Base-by-base conservation (phyloP, 2,113 vertebrate species). In the Oncorhynchus clarkii region DNA sequence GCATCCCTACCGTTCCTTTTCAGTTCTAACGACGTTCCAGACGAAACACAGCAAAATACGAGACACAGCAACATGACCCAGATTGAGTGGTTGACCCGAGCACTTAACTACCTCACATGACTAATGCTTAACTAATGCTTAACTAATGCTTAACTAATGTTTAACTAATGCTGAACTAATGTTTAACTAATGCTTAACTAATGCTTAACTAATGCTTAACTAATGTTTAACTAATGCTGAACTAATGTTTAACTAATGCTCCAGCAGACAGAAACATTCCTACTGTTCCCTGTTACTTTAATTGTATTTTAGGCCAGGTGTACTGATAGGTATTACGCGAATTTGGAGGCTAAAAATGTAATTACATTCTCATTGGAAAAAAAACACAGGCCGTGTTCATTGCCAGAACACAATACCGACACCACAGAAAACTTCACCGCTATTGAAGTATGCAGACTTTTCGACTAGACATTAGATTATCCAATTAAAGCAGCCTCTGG, bases 251-350 rank as follows among this genome's bases (percentile, higher is more conserved):
- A 9, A 9, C 34, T 45, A 45, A 45, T 75, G 13, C 57, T n/a
- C 51, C 69, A 24, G 71, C 59, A 48, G 71, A 69, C 31, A 76
- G 39, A 45, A 45, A 80, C 97, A 99, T 39, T 29, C 68, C 68
- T 64, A 45, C 76, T 57, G 18, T 77, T 13, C 67, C 18, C 9
- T 79, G 78, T 79, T 64, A 57, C 29, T 72, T 31, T 69, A 75
- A 84, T 84, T 74, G 76, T 75, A 77, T 70, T 78, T 27, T 62
- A 77, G 77, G 73, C 70, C 64, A 24, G 29, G 57, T 34, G 14
- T 88, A 86, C 86, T 83, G 79, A 85, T 12, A 62, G 24, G 54
- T 72, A 70, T 83, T 80, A 78, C 85, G 72, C 74, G 79, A 78
- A 80, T 82, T 72, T 73, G 68, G 51, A 81, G 67, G 51, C 83